A percentile compares a stretch with the other conserved stretches of the same genome.
Evolutionary conservation across 2,113 vertebrate species (phyloP).

Genomic region (Recurvirostra avosetta): DNA sequence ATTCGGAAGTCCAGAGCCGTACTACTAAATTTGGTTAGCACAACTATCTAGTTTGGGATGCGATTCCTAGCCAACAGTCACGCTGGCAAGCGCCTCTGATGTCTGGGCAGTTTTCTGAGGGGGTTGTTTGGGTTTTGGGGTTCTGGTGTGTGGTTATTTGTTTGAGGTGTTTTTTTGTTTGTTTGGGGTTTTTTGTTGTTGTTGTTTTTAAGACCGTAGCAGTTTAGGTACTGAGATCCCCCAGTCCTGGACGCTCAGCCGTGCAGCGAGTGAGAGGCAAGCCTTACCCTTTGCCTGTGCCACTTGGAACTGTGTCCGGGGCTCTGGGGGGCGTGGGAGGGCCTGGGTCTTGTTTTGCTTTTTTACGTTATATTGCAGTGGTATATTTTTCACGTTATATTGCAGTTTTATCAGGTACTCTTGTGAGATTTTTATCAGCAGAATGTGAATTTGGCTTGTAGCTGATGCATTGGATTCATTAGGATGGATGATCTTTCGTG

Average conservation of each 20-base stretch:
- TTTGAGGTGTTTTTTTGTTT: background rate
- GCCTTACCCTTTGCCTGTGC: background rate
- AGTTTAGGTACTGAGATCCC: background rate
- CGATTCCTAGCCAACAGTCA: background rate
- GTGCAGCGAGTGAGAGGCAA: background rate
- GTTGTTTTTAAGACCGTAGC: background rate
- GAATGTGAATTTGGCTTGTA: background rate
- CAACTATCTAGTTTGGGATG: background rate
- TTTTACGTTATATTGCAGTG: background rate
- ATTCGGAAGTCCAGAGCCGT: background rate
- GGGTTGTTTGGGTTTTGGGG: rapidly evolving
- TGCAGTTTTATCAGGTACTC: background rate
- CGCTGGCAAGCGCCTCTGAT: background rate
- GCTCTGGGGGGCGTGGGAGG: too few species aligned
- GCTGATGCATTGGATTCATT: background rate
- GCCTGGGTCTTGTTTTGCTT: background rate
- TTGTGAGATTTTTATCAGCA: background rate
- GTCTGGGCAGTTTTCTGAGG: background rate
- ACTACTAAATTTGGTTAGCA: background rate
- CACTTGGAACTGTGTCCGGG: background rate
- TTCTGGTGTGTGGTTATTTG: background rate
- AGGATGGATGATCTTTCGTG: background rate
- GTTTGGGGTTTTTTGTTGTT: background rate
- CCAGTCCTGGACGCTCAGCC: background rate
- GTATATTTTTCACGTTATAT: background rate